These are phyloP conservation scores for Microplitis demolitor DNA, from an alignment of 1,140 invertebrate genomes.

Conservation along the genomic window DNA sequence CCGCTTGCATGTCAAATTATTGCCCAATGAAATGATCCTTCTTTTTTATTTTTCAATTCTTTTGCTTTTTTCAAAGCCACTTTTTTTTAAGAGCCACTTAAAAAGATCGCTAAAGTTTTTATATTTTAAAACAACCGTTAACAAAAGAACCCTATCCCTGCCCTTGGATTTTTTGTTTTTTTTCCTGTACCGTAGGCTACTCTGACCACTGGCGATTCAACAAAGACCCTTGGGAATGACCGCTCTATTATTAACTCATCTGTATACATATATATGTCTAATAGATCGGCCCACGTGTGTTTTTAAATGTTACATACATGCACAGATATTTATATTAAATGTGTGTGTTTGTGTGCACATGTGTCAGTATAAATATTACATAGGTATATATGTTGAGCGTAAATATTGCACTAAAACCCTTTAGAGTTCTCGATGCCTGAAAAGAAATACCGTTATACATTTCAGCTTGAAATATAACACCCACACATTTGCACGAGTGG, in stretches of 20 bases:
- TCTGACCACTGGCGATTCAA: neutral
- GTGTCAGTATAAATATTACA: no score
- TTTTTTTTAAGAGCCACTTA: neutral
- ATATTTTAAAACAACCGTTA: neutral
- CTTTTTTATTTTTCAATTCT: neutral
- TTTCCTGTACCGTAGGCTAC: neutral
- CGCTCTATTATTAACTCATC: neutral
- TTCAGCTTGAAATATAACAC: neutral
- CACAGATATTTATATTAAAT: no score
- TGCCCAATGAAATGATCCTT: neutral
- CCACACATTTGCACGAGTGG: neutral
- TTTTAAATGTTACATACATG: no score
- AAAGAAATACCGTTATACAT: neutral
- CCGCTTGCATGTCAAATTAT: conserved; percentile 2
- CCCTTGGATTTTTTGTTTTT: neutral
- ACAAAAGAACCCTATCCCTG: neutral
- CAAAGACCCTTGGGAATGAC: neutral
- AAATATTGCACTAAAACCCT: neutral
- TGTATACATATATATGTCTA: neutral
- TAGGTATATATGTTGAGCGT: neutral
- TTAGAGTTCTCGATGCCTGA: neutral
- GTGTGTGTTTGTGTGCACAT: no score
- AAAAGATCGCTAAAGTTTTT: neutral
- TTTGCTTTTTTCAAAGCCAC: neutral
- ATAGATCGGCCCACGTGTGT: neutral